Base-by-base conservation (phyloP, 2,113 vertebrate genomes). In the Felis chaus region DNA sequence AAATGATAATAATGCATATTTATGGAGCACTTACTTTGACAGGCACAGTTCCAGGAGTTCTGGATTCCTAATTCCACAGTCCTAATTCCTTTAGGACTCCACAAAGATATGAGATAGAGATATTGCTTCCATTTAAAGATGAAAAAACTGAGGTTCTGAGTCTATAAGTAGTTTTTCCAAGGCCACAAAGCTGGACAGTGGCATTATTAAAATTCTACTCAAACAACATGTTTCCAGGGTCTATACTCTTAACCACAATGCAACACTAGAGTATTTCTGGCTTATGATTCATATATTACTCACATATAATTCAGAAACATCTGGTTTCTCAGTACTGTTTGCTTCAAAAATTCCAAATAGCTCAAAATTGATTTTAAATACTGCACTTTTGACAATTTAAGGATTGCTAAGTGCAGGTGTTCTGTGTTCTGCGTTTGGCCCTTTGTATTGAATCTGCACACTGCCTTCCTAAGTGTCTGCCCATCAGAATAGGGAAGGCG, bases 311-410 rank as follows among this genome's bases (percentile, higher is more conserved):
- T 78, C 27, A 89, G 82, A 86, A 93, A 89, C 93, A 90, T 78
- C 91, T 95, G 92, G 27, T 33, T 96, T 92, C 57, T 97, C 74
- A 80, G 39, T 65, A 78, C 50, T 5, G 1, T 91, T 97, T 85
- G 10, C 33, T 92, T 97, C 29, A 78, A 91, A 96, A 83, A 55
- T 93, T 88, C 25, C 61, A 96, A 94, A 63, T 48, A 89, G 89
- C n/a, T 95, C 66, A 86, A 95, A 96, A 86, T 69, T 84, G 78
- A 93, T 94, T 82, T 94, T 89, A 91, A 86, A 69, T 15, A 33
- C 48, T 94, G 18, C 23, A 27, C 53, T 89, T 91, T 82, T 4
- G 41, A 45, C 25, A 83, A 66, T 88, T 39, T 6, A 31, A 88
- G 29, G 8, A 93, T 94, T 48, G 33, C 25, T 94, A 63, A 39